These are phyloP conservation scores for Noctua janthina DNA, from an alignment of 2,888 invertebrate species.

Conservation along the genomic window DNA sequence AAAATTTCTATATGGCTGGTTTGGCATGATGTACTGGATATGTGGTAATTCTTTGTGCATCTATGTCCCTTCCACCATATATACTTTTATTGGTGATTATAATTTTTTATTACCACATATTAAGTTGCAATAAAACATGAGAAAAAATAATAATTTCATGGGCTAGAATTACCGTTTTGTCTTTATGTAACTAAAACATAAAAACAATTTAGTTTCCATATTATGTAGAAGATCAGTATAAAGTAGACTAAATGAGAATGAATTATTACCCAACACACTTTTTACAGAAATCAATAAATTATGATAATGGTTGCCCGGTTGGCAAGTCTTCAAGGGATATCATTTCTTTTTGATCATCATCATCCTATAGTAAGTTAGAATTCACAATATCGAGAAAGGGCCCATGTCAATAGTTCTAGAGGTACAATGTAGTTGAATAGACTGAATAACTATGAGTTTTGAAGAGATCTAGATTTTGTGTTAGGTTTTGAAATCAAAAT, in stretches of 20 bases:
- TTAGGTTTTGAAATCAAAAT: background rate
- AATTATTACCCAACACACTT: constrained; percentile 3
- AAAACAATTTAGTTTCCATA: background rate
- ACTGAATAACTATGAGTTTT: background rate
- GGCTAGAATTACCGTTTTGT: background rate
- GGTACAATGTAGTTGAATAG: background rate
- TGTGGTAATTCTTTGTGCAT: background rate
- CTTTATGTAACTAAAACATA: background rate
- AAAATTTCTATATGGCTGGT: background rate
- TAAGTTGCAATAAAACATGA: background rate
- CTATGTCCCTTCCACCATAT: background rate
- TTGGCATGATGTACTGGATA: background rate
- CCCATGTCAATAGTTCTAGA: background rate
- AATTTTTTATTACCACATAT: background rate
- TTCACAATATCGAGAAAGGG: background rate
- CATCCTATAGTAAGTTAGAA: background rate
- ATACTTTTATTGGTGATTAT: background rate
- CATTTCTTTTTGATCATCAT: constrained; percentile 30
- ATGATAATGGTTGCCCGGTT: constrained; percentile 4
- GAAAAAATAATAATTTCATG: background rate
- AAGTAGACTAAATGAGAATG: background rate
- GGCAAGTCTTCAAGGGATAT: constrained; percentile 26
- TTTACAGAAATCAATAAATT: constrained; percentile 30
- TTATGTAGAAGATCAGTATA: background rate
- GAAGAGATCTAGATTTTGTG: background rate